phyloP scores from a whole-genome alignment of 2,113 vertebrate genomes.

The Argyrosomus japonicus region DNA sequence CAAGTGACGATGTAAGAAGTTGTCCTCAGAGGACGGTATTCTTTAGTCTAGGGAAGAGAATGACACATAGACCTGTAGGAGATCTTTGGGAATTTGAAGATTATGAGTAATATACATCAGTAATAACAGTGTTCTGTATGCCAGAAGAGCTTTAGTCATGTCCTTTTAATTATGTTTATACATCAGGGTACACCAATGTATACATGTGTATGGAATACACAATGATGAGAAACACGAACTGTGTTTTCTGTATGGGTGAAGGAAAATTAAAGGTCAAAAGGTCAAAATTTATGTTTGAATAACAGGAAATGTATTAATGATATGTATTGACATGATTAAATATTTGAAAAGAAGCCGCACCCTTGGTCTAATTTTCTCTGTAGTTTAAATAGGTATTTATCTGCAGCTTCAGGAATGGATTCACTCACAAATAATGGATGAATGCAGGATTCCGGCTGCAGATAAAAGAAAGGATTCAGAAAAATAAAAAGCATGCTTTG shows the following conservation, averaged over 20 bases:
- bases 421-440: neutral
- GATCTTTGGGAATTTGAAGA: constrained; percentile 39
- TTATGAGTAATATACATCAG: constrained; percentile 18
- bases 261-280: too few species aligned
- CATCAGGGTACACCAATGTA: too few species aligned
- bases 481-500: neutral
- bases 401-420: neutral
- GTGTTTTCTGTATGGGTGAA: too few species aligned
- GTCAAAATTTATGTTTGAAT: too few species aligned
- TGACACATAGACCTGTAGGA: constrained; percentile 33
- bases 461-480: neutral
- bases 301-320: too few species aligned
- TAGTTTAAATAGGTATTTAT: neutral
- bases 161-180: too few species aligned
- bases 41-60: constrained; percentile 14
- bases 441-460: neutral
- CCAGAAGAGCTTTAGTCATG: neutral
- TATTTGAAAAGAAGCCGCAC: too few species aligned
- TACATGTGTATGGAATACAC: too few species aligned
- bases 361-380: constrained; percentile 9
- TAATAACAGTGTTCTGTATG: neutral
- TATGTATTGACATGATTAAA: too few species aligned
- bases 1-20: constrained; percentile 9
- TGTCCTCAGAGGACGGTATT: constrained; percentile 16
- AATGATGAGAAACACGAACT: too few species aligned